phyloP scores from a whole-genome alignment of 2,113 vertebrate species.

The Sebastes schlegelii region DNA sequence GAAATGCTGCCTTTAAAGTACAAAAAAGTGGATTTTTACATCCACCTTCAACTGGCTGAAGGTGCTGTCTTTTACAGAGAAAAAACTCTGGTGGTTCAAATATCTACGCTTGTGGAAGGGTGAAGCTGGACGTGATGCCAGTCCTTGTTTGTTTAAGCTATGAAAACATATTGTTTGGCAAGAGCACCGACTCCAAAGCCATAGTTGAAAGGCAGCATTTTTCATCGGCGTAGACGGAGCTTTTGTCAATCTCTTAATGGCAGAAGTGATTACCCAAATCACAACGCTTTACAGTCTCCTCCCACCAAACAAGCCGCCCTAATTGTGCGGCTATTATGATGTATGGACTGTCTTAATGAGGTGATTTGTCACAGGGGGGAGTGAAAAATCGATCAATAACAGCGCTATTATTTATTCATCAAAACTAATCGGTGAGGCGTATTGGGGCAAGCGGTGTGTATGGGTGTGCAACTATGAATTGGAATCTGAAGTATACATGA shows the following conservation, averaged over 20 bases:
- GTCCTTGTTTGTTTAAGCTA: conserved; percentile 5
- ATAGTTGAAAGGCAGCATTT: conserved; percentile 22
- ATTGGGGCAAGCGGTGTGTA: conserved; percentile 37
- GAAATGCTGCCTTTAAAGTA: conserved; percentile 19
- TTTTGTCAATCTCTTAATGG: conserved; percentile 68
- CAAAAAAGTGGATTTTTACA: conserved; percentile 42
- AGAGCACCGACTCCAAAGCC: neutral
- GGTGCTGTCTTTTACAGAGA: neutral
- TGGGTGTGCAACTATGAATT: conserved; percentile 33
- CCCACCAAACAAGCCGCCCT: conserved; percentile 69
- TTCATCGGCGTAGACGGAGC: conserved; percentile 30
- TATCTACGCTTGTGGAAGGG: neutral
- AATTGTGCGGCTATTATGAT: conserved; percentile 77
- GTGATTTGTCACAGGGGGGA: conserved; percentile 71
- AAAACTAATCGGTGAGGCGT: conserved; percentile 65
- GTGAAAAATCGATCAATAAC: conserved; percentile 76
- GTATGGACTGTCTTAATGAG: conserved; percentile 73
- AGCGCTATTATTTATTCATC: conserved; percentile 74
- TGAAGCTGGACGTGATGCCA: conserved; percentile 3
- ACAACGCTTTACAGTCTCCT: conserved; percentile 69
- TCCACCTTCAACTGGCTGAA: conserved; percentile 8
- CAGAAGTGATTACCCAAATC: conserved; percentile 71
- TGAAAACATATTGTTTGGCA: conserved; percentile 16
- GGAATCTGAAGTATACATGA: conserved; percentile 13
- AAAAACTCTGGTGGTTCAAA: neutral